phyloP scores from a whole-genome alignment of 2,797 vertebrate genomes.

The Hoplostethus mediterraneus region DNA sequence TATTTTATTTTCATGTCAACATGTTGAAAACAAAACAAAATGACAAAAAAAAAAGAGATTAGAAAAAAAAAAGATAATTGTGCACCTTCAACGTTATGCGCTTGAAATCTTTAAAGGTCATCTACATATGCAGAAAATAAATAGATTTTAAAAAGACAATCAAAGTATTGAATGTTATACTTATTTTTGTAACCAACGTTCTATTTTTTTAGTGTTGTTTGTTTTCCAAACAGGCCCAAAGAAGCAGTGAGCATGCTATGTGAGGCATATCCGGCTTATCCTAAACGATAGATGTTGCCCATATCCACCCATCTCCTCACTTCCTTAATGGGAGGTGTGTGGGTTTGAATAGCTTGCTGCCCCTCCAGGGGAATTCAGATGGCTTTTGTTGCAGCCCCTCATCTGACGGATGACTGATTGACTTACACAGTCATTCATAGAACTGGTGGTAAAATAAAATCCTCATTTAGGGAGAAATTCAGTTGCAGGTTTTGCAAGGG shows the following conservation, averaged over 20 bases:
- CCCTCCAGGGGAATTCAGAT: conserved; percentile 47
- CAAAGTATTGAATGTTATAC: conserved; percentile 98
- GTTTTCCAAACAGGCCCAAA: conserved; percentile 83
- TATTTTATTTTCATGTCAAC: conserved; percentile 92
- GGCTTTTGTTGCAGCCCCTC: conserved; percentile 58
- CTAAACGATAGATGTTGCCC: conserved; percentile 69
- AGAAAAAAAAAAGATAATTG: conserved; percentile 83
- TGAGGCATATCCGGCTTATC: conserved; percentile 71
- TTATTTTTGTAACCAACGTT: conserved; percentile 97
- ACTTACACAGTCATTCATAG: conserved; percentile 46
- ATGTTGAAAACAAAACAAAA: conserved; percentile 86
- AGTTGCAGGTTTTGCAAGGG: conserved; percentile 49
- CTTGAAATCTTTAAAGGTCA: conserved; percentile 94
- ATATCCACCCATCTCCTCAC: conserved; percentile 39
- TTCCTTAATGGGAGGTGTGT: conserved; percentile 65
- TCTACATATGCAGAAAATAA: conserved; percentile 92
- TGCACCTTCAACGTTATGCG: conserved; percentile 94
- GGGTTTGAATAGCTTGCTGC: conserved; percentile 55
- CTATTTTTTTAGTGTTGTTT: conserved; percentile 86
- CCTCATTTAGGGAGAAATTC: conserved; percentile 37
- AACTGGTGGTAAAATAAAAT: conserved; percentile 45
- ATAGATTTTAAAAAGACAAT: conserved; percentile 96
- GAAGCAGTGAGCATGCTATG: conserved; percentile 83
- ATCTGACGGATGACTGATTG: conserved; percentile 58
- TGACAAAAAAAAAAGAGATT: conserved; percentile 71